These are phyloP conservation scores for Chrysolina haemoptera DNA, from an alignment of 2,888 invertebrate genomes.

Conservation along the genomic window DNA sequence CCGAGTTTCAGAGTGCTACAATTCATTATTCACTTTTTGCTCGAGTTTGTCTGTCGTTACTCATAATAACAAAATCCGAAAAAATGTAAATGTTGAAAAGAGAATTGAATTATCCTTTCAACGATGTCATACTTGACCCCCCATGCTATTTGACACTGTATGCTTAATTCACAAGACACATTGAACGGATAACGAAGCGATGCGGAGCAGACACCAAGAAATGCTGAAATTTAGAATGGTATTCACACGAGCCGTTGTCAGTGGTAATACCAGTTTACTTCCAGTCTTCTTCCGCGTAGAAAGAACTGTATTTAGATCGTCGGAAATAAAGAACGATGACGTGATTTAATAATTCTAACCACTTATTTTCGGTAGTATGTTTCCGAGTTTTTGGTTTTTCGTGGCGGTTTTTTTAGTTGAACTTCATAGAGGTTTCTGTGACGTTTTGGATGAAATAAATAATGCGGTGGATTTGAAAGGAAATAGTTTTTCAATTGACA, in stretches of 20 bases:
- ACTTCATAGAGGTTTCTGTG: background rate
- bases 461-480: conserved; percentile 14
- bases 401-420: conserved; percentile 19
- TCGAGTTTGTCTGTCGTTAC: too few species aligned
- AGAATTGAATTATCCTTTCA: too few species aligned
- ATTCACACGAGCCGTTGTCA: background rate
- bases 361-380: conserved; percentile 2
- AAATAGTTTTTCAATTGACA: background rate
- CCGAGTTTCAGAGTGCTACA: too few species aligned
- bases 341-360: background rate
- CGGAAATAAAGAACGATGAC: background rate
- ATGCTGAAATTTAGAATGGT: conserved; percentile 1
- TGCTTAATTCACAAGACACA: background rate
- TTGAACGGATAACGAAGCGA: background rate
- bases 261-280: background rate
- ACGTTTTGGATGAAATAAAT: background rate
- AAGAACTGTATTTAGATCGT: background rate
- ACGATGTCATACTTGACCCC: too few species aligned
- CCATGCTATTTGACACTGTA: too few species aligned
- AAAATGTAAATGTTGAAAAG: too few species aligned
- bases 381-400: background rate
- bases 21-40: too few species aligned
- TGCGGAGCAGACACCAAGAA: background rate
- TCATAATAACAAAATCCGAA: too few species aligned
- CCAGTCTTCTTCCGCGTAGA: background rate